Conservation (phyloP, 1,140 invertebrate species). For the Philaenus spumarius region DNA sequence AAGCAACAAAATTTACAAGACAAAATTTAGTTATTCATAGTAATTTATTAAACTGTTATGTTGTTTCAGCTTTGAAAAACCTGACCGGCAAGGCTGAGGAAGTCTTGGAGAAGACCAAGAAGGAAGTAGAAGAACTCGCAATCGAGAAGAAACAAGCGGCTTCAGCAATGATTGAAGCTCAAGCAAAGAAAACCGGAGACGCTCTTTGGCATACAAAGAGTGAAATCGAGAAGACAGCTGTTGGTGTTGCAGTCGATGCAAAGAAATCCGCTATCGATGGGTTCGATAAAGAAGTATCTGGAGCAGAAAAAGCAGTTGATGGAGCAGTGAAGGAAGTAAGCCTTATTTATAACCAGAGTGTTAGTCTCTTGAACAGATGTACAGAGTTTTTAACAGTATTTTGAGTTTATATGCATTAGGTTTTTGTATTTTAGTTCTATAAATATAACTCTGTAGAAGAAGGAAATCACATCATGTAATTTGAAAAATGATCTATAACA, state of each 20-base stretch:
- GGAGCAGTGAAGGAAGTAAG: slow-evolving; percentile 26
- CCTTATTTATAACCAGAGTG: too few relatives aligned
- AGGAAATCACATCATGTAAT: too few relatives aligned
- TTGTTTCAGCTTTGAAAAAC: slow-evolving; percentile 32
- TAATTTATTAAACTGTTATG: too few relatives aligned
- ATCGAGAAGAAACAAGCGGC: slow-evolving; percentile 33
- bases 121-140: slow-evolving; percentile 31
- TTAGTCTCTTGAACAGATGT: too few relatives aligned
- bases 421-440: too few relatives aligned
- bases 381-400: too few relatives aligned
- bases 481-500: too few relatives aligned
- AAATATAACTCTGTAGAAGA: too few relatives aligned
- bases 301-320: slow-evolving; percentile 25
- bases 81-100: slow-evolving; percentile 32
- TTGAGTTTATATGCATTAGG: too few relatives aligned
- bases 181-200: slow-evolving; percentile 32
- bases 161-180: slow-evolving; percentile 28
- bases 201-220: slow-evolving; percentile 26
- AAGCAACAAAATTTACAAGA: too few relatives aligned
- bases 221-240: slow-evolving; percentile 26
- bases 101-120: slow-evolving; percentile 33
- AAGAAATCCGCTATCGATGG: slow-evolving; percentile 32
- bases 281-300: slow-evolving; percentile 28
- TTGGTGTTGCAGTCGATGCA: slow-evolving; percentile 22
- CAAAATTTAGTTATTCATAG: too few relatives aligned